Conservation (phyloP, 2,797 vertebrate species). For the Luscinia luscinia region DNA sequence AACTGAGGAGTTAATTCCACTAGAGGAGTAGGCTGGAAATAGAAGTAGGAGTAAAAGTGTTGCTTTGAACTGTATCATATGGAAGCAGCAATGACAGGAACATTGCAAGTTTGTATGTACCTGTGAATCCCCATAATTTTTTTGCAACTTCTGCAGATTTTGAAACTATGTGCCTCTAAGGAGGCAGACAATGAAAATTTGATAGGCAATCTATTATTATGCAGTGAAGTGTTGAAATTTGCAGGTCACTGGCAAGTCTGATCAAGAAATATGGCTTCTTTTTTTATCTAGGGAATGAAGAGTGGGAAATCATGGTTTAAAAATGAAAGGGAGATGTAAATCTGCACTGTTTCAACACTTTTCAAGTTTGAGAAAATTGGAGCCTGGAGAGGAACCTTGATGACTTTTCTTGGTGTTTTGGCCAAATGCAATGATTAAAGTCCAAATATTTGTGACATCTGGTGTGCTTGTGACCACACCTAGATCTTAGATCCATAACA, state of each 20-base stretch:
- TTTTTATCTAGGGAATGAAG: neutral
- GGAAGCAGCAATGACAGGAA: neutral
- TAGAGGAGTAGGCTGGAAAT: neutral
- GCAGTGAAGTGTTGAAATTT: neutral
- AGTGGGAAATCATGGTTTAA: neutral
- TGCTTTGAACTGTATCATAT: slow-evolving; percentile 11
- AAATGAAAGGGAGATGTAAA: neutral
- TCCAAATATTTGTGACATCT: neutral
- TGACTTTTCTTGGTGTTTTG: neutral
- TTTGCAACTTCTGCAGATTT: neutral
- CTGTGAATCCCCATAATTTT: neutral
- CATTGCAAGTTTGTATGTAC: slow-evolving; percentile 1
- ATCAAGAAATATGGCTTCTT: neutral
- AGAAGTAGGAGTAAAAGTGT: slow-evolving; percentile 14
- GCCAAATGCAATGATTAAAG: neutral
- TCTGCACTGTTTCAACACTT: neutral
- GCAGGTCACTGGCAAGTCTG: neutral
- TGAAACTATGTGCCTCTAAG: neutral
- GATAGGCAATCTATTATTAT: neutral
- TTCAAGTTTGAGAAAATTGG: neutral
- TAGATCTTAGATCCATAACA: neutral
- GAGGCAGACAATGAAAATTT: neutral
- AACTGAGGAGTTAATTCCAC: neutral
- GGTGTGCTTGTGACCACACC: neutral
- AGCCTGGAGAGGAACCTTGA: neutral